Percentiles rank a stretch among this genome's conserved stretches.
These are phyloP conservation scores for Drosophila ustulata DNA, from an alignment of 2,888 invertebrate genomes.

Conservation along the genomic window DNA sequence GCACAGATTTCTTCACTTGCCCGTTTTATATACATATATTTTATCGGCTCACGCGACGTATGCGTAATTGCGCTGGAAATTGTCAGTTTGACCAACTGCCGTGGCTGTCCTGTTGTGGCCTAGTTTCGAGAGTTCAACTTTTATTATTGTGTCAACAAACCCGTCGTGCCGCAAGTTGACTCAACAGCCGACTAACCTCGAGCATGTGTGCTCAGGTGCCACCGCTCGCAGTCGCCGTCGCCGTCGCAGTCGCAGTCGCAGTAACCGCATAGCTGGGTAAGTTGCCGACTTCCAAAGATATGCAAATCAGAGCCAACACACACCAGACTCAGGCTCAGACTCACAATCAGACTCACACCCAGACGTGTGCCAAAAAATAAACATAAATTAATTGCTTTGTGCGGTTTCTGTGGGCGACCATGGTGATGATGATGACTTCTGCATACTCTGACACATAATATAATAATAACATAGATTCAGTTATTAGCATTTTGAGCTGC, in stretches of 20 bases:
- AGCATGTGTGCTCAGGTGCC: slow-evolving; percentile 3
- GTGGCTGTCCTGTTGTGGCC: slow-evolving; percentile 26
- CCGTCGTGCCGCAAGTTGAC: slow-evolving; percentile 21
- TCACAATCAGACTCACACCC: slow-evolving; percentile 25
- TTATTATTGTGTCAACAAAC: slow-evolving; percentile 70
- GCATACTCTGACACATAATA: slow-evolving; percentile 32
- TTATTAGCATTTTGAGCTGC: not conserved
- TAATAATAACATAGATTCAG: slow-evolving; percentile 1
- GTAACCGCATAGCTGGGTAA: slow-evolving; percentile 47
- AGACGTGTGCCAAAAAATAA: slow-evolving; percentile 73
- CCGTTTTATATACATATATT: slow-evolving; percentile 8
- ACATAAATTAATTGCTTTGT: slow-evolving; percentile 67
- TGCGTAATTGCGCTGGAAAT: slow-evolving; percentile 64
- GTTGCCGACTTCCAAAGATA: slow-evolving; percentile 40
- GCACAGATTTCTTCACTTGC: slow-evolving; percentile 24
- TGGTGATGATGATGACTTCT: slow-evolving; percentile 26
- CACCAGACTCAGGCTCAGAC: slow-evolving; percentile 35
- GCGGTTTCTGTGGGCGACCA: slow-evolving; percentile 19
- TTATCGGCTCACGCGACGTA: slow-evolving; percentile 64
- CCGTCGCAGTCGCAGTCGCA: not conserved
- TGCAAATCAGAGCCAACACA: slow-evolving; percentile 60
- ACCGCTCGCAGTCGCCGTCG: not conserved
- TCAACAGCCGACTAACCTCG: not conserved
- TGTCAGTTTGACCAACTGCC: slow-evolving; percentile 54
- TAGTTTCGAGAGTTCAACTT: slow-evolving; percentile 55